phyloP scores from a whole-genome alignment of 1,140 invertebrate species.

The Eueides isabella region DNA sequence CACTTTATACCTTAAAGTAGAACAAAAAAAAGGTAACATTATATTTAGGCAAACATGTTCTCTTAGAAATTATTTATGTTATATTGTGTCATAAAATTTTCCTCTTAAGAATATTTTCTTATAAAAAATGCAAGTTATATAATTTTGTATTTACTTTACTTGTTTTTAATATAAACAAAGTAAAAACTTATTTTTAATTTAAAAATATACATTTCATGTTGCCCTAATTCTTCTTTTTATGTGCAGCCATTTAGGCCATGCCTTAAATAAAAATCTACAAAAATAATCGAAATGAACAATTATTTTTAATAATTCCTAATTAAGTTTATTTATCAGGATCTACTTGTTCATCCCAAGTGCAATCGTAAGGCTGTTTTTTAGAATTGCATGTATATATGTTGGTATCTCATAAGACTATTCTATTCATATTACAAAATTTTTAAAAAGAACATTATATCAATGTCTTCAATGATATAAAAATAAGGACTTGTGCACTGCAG shows the following conservation, averaged over 20 bases:
- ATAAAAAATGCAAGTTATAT: too few species aligned
- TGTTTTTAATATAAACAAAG: too few species aligned
- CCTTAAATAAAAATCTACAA: too few species aligned
- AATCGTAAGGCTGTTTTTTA: slow-evolving; percentile 32
- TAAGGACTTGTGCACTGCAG: too few species aligned
- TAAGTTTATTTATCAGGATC: slow-evolving; percentile 41
- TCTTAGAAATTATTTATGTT: not conserved
- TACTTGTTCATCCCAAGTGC: slow-evolving; percentile 31
- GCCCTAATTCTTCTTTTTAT: too few species aligned
- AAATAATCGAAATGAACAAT: too few species aligned
- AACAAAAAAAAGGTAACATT: not conserved
- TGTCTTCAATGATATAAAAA: not conserved
- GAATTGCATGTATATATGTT: slow-evolving; percentile 34
- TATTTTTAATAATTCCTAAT: too few species aligned
- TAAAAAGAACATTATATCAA: not conserved
- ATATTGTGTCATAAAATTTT: not conserved
- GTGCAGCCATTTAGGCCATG: too few species aligned
- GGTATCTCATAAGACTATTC: slow-evolving; percentile 36
- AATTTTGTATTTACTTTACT: too few species aligned
- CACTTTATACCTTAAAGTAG: slow-evolving; percentile 43
- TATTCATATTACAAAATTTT: slow-evolving; percentile 32
- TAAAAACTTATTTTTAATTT: too few species aligned
- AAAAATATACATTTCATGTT: too few species aligned
- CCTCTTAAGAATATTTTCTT: too few species aligned
- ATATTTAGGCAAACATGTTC: not conserved